A percentile compares a stretch with the other conserved stretches of the same genome.
Conservation (phyloP, 2,888 invertebrate species). For the Latrodectus elegans region DNA sequence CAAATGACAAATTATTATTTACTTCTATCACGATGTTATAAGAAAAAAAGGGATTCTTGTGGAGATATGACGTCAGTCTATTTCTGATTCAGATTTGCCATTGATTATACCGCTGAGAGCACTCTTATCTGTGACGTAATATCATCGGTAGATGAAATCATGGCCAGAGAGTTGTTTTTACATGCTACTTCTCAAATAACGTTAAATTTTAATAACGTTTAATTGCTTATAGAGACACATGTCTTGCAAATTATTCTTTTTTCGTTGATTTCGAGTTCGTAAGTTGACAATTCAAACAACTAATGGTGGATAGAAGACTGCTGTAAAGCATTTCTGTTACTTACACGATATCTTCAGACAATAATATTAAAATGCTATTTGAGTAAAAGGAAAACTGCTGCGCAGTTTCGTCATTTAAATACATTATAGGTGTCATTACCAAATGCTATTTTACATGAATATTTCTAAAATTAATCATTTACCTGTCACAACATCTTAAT, state of each 20-base stretch:
- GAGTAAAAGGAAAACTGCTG: too few species aligned
- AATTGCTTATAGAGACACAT: not conserved
- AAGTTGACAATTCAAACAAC: not conserved
- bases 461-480: too few species aligned
- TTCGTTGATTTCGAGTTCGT: not conserved
- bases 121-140: not conserved
- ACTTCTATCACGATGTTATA: not conserved
- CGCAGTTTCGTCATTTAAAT: too few species aligned
- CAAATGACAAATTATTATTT: not conserved
- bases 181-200: not conserved
- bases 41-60: not conserved
- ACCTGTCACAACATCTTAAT: too few species aligned
- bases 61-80: not conserved
- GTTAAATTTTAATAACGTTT: not conserved
- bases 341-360: too few species aligned
- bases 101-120: not conserved
- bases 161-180: not conserved
- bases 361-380: too few species aligned
- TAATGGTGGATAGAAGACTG: not conserved
- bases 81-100: not conserved
- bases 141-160: not conserved
- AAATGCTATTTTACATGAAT: too few species aligned
- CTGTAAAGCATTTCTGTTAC: too few species aligned
- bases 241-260: not conserved
- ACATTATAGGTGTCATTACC: too few species aligned